Percentiles rank a stretch among this genome's conserved stretches.
These are phyloP conservation scores for Ctenoplectra terminalis DNA, from an alignment of 1,140 invertebrate genomes.

Conservation along the genomic window DNA sequence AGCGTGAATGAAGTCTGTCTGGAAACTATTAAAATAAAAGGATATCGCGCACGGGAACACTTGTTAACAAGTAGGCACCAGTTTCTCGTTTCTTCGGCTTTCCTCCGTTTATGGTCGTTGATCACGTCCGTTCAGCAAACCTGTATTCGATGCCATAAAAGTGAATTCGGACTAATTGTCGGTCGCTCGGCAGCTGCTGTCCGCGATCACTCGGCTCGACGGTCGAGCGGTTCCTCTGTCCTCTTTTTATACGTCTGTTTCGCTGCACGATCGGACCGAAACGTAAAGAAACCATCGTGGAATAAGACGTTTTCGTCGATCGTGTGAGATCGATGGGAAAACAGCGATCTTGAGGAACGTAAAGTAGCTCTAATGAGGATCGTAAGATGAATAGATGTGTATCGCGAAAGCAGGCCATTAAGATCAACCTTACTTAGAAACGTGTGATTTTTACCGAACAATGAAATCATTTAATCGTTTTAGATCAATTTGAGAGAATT, in stretches of 20 bases:
- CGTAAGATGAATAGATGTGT: background rate
- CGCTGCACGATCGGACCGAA: background rate
- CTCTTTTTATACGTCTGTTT: background rate
- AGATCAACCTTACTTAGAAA: background rate
- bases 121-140: background rate
- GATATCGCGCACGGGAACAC: background rate
- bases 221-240: constrained; percentile 4
- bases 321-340: background rate
- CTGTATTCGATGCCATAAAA: constrained; percentile 61
- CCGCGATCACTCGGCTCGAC: constrained; percentile 26
- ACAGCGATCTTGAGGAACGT: background rate
- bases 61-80: background rate
- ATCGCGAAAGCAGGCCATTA: background rate
- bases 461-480: background rate
- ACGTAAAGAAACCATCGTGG: background rate
- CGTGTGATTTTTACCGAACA: background rate
- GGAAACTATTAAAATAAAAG: too few species aligned
- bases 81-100: background rate
- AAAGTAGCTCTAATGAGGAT: background rate
- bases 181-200: constrained; percentile 65
- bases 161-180: constrained; percentile 69
- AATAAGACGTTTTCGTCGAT: background rate
- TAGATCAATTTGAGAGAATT: too few species aligned
- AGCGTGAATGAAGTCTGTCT: background rate
- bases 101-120: background rate